Base-by-base conservation (phyloP, 2,888 invertebrate genomes). In the Acronicta alni region DNA sequence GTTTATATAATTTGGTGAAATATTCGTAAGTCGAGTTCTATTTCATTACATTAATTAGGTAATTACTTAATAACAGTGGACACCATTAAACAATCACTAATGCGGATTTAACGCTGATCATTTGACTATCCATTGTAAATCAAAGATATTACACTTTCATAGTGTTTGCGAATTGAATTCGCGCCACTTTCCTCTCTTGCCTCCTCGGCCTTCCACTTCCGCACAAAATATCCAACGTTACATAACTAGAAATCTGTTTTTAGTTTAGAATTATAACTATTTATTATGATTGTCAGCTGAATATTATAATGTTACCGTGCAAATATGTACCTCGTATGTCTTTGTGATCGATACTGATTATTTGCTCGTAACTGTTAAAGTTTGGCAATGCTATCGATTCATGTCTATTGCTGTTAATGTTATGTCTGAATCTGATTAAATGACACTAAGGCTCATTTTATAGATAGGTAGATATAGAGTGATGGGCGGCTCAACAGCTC, bases 181-280 rank as follows among this genome's bases (percentile, higher is more conserved):
- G 62, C 62, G 46, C 60, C 67, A 67, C 72, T 74, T 68, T 65
- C 68, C 45, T 68, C 16, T 47, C 35, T 38, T 18, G 18, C 23
- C 15, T 18, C 30, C 12, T 12, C 30, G 30, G 16, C 14, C 26
- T 16, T 37, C 46, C 30, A 57, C 62, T 70, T 73, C 64, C 74
- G 77, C 55, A 16, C 30, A 46, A 41, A 72, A 69, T 60, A 72
- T 12, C 56, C 20, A 55, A 39, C 39, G 53, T 69, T 69, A 72
- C 15, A 37, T 41, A 69, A 69, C 48, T 32, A 72, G 72, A 68
- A 53, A 68, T 72, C 67, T 17, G 51, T 10, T 20, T 71, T 71
- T 51, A 66, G 54, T 52, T 37, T 55, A 57, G 54, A 43, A 58
- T 71, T 57, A 38, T 55, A n/a, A n/a, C n/a, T n/a, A 41, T 57